Conservation (phyloP, 2,888 invertebrate species). For the Osmoderma eremita region DNA sequence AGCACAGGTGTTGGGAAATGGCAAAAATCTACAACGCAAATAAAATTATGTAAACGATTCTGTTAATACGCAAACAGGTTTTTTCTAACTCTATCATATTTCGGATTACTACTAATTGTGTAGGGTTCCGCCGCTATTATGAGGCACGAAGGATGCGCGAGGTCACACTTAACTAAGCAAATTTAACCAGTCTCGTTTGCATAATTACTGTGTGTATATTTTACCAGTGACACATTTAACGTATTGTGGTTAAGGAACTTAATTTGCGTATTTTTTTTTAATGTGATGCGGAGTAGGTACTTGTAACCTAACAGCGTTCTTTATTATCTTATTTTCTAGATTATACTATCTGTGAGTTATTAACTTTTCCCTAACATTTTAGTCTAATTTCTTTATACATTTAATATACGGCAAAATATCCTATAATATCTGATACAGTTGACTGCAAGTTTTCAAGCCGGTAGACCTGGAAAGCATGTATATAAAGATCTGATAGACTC, state of each 20-base stretch:
- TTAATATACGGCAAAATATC: too few relatives aligned
- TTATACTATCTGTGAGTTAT: too few relatives aligned
- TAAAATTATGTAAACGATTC: conserved; percentile 1
- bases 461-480: too few relatives aligned
- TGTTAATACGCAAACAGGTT: conserved; percentile 28
- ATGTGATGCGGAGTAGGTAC: neutral
- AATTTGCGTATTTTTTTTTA: conserved; percentile 11
- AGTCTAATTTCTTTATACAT: too few relatives aligned
- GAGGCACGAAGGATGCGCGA: conserved; percentile 6
- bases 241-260: neutral
- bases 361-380: too few relatives aligned
- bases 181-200: conserved; percentile 6
- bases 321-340: too few relatives aligned
- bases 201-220: conserved; percentile 18
- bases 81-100: conserved; percentile 6
- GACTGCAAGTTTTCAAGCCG: too few relatives aligned
- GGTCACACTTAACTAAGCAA: conserved; percentile 26
- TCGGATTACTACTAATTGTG: conserved; percentile 24
- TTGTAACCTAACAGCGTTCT: neutral
- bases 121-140: conserved; percentile 19
- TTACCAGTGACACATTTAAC: conserved; percentile 3
- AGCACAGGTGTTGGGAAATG: too few relatives aligned
- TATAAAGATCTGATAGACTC: too few relatives aligned
- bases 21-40: too few relatives aligned
- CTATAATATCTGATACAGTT: too few relatives aligned